These are phyloP conservation scores for Mastomys natalensis DNA, from an alignment of 2,113 vertebrate species.

Conservation along the genomic window DNA sequence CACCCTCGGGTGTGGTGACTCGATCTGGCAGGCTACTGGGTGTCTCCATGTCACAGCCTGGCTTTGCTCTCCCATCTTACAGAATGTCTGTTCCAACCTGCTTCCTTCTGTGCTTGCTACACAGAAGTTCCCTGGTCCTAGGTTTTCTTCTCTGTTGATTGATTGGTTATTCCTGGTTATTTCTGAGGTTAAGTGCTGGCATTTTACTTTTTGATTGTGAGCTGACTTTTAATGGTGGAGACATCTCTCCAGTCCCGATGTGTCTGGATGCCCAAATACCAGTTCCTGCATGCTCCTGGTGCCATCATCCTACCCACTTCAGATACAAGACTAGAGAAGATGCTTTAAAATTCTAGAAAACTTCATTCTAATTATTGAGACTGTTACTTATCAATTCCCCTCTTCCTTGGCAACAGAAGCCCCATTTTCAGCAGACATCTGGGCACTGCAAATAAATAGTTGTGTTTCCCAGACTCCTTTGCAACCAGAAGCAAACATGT, in stretches of 20 bases:
- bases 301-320: background rate
- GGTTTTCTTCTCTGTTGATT: slow-evolving; percentile 15
- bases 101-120: background rate
- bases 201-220: background rate
- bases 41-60: background rate
- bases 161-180: background rate
- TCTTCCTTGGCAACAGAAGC: slow-evolving; percentile 32
- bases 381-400: background rate
- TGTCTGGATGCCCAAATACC: background rate
- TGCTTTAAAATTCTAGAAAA: slow-evolving; percentile 39
- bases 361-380: background rate
- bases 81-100: background rate
- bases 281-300: background rate
- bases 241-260: background rate
- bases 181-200: background rate
- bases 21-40: background rate
- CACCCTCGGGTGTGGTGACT: background rate
- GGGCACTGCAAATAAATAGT: slow-evolving; percentile 3
- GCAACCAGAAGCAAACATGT: slow-evolving; percentile 18
- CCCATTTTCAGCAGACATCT: background rate
- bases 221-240: background rate
- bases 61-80: background rate
- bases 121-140: background rate
- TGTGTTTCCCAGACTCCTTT: slow-evolving; percentile 37
- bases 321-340: background rate